A percentile compares a stretch with the other conserved stretches of the same genome.
phyloP scores from a whole-genome alignment of 2,888 invertebrate species.

The Diploptera punctata region DNA sequence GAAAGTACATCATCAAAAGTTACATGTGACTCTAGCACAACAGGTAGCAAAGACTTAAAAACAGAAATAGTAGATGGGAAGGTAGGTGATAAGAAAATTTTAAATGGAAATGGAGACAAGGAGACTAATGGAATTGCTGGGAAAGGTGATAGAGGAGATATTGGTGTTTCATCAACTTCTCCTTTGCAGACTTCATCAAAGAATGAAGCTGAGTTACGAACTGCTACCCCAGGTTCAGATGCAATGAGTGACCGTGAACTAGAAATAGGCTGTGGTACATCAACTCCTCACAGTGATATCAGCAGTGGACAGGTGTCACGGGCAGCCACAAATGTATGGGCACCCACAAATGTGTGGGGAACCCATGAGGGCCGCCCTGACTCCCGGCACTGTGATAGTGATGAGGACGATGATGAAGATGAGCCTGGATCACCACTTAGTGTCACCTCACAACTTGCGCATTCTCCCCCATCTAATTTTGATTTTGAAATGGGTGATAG shows the following conservation, averaged over 20 bases:
- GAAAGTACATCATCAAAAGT: too few relatives aligned
- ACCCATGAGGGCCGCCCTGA: constrained; percentile 59
- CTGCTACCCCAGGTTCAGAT: constrained; percentile 64
- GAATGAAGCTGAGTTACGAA: constrained; percentile 25
- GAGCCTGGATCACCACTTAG: constrained; percentile 70
- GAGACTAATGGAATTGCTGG: neutral
- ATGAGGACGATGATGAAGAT: constrained; percentile 68
- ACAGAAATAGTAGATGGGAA: neutral
- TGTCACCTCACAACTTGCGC: constrained; percentile 69
- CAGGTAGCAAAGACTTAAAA: neutral
- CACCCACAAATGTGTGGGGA: constrained; percentile 62
- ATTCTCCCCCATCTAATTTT: constrained; percentile 58
- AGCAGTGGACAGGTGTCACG: constrained; percentile 65
- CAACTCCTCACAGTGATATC: constrained; percentile 67
- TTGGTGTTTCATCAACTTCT: neutral
- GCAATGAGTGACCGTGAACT: constrained; percentile 58
- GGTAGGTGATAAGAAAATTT: neutral
- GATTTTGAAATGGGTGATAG: constrained; percentile 40
- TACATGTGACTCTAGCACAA: too few relatives aligned
- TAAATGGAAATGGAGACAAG: too few relatives aligned
- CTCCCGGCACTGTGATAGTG: constrained; percentile 50
- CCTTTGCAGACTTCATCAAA: neutral
- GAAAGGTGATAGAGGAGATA: neutral
- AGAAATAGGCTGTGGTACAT: constrained; percentile 60
- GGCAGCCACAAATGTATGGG: constrained; percentile 62